Base-by-base conservation (phyloP, 2,797 vertebrate genomes). In the Oophaga sylvatica region DNA sequence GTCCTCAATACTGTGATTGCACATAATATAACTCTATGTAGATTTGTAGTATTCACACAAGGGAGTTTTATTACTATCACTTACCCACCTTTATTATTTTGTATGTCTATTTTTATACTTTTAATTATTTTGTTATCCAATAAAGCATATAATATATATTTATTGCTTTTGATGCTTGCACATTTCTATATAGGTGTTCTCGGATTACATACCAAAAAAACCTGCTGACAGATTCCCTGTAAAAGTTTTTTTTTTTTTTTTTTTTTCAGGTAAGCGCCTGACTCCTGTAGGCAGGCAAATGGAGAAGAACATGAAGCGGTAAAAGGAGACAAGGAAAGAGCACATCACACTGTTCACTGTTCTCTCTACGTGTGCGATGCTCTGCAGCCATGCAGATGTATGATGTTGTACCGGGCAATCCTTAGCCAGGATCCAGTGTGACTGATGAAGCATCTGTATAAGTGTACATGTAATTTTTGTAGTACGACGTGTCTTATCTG, bases 331-430 rank as follows among this genome's bases (percentile, higher is more conserved):
- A 85, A 91, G 86, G 90, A 81, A 85, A 78, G 57, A 26, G 79
- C 68, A 20, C 78, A 60, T 20, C 22, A 67, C 2, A 11, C 65
- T 90, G 89, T 83, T 83, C 87, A 92, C 92, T 92, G 92, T 92
- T 91, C 48, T 87, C 91, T 93, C 93, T 89, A 91, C 90, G 90
- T 80, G 89, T 90, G 60, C 85, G 94, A 94, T 97, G 97, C 94
- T 91, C 96, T 97, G 97, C 91, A 87, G 84, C 63, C 53, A 84
- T 81, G 94, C 96, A 96, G 97, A 94, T 93, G 89, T 81, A 94
- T 99, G 98, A 99, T 78, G 95, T 96, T 92, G 88, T 92, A 93
- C 94, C 95, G 96, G 97, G 97, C 99, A 99, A 95, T 96, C 97
- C 96, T 96, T 91, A 71, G 57, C 15, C 92, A 95, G 97, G 98